These are phyloP conservation scores for Schrankia costaestrigalis DNA, from an alignment of 2,888 invertebrate species.

Conservation along the genomic window DNA sequence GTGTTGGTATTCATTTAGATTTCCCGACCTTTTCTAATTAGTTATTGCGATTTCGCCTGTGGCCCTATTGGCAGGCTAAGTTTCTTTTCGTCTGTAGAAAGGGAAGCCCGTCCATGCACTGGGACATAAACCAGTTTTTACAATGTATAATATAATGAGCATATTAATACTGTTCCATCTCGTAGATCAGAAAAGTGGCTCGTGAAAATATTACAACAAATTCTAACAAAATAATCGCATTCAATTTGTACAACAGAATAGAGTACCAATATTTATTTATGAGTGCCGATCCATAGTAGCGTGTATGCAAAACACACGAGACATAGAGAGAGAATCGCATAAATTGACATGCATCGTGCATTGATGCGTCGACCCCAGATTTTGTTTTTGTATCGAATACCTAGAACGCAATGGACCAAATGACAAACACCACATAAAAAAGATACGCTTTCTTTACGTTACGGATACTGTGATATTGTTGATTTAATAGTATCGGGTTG, in stretches of 20 bases:
- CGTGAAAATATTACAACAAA: too few species aligned
- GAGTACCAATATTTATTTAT: conserved; percentile 24
- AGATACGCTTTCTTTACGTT: conserved; percentile 45
- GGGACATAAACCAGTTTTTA: too few species aligned
- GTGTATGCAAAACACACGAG: conserved; percentile 35
- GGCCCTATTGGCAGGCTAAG: too few species aligned
- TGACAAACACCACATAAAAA: conserved; percentile 21
- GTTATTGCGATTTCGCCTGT: too few species aligned
- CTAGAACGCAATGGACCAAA: conserved; percentile 42
- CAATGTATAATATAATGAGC: too few species aligned
- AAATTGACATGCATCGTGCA: conserved; percentile 29
- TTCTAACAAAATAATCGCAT: background rate
- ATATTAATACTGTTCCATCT: too few species aligned
- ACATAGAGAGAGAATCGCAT: conserved; percentile 34
- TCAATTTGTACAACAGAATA: background rate
- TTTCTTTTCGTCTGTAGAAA: too few species aligned
- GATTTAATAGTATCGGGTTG: conserved; percentile 27
- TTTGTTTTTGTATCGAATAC: conserved; percentile 45
- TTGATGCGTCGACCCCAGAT: conserved; percentile 33
- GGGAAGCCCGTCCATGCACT: too few species aligned
- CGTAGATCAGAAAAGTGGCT: too few species aligned
- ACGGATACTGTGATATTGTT: conserved; percentile 21
- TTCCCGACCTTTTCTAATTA: too few species aligned
- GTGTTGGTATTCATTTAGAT: too few species aligned
- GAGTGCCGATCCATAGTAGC: conserved; percentile 22